Base-by-base conservation (phyloP, 2,888 invertebrate species). In the Dynastes hyllus region DNA sequence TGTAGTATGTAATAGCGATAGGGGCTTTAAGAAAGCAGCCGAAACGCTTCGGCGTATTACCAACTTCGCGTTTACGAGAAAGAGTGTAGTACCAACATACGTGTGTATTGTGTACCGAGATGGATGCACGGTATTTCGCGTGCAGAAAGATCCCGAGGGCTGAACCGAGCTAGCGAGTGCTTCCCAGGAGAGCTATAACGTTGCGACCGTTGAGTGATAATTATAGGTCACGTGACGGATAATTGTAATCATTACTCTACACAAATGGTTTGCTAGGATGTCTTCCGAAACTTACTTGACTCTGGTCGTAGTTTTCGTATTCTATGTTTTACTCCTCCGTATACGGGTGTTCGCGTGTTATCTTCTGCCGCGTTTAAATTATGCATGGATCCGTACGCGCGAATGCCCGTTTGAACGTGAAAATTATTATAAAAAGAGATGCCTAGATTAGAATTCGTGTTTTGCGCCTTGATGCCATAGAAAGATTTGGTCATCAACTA, bases 221-320 rank as follows among this genome's bases (percentile, higher is more conserved):
- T 88, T 88, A 87, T 86, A 84, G 87, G 86, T 88, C 88, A 88
- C 88, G 87, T 88, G 88, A 88, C 86, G 84, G 82, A 85, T 88
- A 88, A 88, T 88, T 87, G 87, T 87, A 85, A 85, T 85, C 87
- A 84, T 87, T 87, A 86, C 83, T 86, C 80, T 81, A 81, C 82
- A 82, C 80, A 80, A 81, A 82, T 79, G 79, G 73, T 79, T 29
- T 53, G 61, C 66, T 80, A 81, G 83, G 82, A 79, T 81, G 76
- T 83, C 83, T 83, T 82, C 66, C 51, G 63, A 73, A 78, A 78
- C 77, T 69, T 69, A 50, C 76, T 51, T 63, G 61, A 61, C 73
- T 55, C 3, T 40, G 45, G 32, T 63, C 40, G 63, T 63, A 29
- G 32, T 61, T 37, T 27, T 11, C 32, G 37, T 1, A 32, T 58